phyloP scores from a whole-genome alignment of 2,888 invertebrate genomes.

The Andrena marginata region DNA sequence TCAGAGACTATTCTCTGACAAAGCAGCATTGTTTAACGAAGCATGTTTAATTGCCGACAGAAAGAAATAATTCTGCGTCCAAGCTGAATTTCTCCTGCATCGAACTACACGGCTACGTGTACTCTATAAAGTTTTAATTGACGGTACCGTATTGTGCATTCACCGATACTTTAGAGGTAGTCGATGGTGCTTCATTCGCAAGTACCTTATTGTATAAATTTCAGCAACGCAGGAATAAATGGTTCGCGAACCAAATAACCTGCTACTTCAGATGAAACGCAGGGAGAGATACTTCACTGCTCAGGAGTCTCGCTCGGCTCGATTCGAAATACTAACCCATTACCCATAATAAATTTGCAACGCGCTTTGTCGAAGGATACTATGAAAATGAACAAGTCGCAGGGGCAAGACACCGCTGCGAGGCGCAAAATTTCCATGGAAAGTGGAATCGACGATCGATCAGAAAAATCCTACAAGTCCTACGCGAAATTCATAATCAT shows the following conservation, averaged over 20 bases:
- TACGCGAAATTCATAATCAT: slow-evolving; percentile 32
- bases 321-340: too few relatives aligned
- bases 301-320: too few relatives aligned
- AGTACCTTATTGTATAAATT: too few relatives aligned
- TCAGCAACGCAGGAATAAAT: too few relatives aligned
- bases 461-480: neutral
- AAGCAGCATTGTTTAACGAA: neutral
- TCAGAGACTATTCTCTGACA: slow-evolving; percentile 22
- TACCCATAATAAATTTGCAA: too few relatives aligned
- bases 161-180: too few relatives aligned
- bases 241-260: too few relatives aligned
- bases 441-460: neutral
- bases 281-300: neutral
- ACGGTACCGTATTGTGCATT: neutral
- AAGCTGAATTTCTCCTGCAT: neutral
- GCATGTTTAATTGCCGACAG: neutral
- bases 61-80: neutral
- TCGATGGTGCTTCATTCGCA: too few relatives aligned
- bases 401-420: neutral
- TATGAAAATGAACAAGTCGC: neutral
- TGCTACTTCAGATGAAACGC: neutral
- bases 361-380: neutral
- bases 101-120: neutral
- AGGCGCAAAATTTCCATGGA: too few relatives aligned
- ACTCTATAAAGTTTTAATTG: neutral